phyloP scores from a whole-genome alignment of 2,797 vertebrate genomes.

The Neomorphus geoffroyi region DNA sequence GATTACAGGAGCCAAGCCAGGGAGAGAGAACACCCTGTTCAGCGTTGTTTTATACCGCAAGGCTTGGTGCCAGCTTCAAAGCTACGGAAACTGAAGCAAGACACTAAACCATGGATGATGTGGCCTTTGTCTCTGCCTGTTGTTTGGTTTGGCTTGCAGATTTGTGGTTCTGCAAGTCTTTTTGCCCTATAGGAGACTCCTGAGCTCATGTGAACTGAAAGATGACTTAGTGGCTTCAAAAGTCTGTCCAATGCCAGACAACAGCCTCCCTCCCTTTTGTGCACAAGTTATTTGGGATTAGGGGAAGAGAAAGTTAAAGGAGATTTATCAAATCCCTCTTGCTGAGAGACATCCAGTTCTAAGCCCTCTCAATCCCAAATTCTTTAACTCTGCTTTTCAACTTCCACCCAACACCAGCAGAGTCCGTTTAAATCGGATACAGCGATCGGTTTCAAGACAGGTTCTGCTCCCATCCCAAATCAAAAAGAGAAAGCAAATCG shows the following conservation, averaged over 20 bases:
- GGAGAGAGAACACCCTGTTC: neutral
- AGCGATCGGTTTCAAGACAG: neutral
- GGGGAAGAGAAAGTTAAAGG: neutral
- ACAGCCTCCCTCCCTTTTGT: neutral
- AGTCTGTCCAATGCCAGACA: neutral
- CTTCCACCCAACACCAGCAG: neutral
- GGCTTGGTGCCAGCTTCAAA: neutral
- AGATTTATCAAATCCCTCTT: neutral
- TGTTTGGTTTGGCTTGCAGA: neutral
- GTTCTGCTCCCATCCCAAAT: neutral
- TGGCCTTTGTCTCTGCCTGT: neutral
- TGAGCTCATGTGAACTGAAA: neutral
- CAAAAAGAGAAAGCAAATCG: neutral
- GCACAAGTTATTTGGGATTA: neutral
- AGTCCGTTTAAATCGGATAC: accelerated
- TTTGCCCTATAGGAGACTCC: neutral
- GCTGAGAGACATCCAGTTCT: neutral
- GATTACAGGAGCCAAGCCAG: neutral
- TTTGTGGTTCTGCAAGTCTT: neutral
- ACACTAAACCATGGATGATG: neutral
- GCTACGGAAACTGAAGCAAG: neutral
- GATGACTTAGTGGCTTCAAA: neutral
- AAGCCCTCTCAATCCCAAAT: neutral
- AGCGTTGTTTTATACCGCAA: neutral
- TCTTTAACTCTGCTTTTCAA: neutral